Conservation (phyloP, 2,113 vertebrate species). For the Melozone crissalis region DNA sequence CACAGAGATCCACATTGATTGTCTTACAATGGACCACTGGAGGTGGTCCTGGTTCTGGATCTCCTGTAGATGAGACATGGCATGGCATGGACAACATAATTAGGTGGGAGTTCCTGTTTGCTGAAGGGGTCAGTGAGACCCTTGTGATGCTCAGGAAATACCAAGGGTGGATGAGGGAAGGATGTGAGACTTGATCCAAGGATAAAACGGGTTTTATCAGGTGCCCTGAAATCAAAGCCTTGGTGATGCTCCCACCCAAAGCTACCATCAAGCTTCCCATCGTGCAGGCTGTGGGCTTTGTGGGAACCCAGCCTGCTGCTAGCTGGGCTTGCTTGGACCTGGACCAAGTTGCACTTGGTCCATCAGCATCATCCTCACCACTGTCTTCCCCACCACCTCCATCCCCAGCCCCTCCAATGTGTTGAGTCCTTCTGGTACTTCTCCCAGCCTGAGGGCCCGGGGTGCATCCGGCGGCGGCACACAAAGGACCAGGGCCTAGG, state of each 20-base stretch:
- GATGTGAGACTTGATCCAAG: background rate
- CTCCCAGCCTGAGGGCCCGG: background rate
- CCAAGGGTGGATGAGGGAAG: background rate
- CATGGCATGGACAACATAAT: background rate
- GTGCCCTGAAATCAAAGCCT: background rate
- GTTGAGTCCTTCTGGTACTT: background rate
- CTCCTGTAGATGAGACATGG: background rate
- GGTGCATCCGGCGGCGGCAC: rapidly evolving
- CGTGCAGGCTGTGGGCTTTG: background rate
- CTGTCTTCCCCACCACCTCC: background rate
- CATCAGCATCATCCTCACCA: background rate
- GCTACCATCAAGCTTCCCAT: background rate
- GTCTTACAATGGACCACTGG: rapidly evolving
- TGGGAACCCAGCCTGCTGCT: background rate
- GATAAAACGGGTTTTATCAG: rapidly evolving
- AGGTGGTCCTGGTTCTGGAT: background rate
- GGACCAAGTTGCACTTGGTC: background rate
- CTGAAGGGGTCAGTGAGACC: background rate
- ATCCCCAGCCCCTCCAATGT: background rate
- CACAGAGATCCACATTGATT: background rate
- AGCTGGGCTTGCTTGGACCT: background rate
- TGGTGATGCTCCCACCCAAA: background rate
- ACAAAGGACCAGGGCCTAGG: background rate
- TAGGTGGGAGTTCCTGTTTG: background rate
- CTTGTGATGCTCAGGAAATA: background rate